Conservation (phyloP, 2,888 invertebrate species). For the Tetramorium bicarinatum region DNA sequence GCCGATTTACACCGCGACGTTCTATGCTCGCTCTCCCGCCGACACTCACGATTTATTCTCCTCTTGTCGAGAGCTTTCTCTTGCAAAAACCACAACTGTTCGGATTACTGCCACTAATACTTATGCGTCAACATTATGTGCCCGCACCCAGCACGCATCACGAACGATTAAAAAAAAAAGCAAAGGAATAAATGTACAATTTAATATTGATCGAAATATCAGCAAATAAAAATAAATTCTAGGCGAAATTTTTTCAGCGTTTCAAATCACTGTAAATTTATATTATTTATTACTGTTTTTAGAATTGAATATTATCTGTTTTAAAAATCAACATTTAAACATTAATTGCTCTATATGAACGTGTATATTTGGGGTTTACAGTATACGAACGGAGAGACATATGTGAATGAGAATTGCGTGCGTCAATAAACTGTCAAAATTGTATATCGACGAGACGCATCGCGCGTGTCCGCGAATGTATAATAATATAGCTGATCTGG, state of each 20-base stretch:
- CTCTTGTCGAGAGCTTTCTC: not conserved
- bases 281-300: conserved; percentile 3
- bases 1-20: conserved; percentile 11
- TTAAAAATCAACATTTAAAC: conserved; percentile 15
- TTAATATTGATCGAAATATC: not conserved
- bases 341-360: not conserved
- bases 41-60: not conserved
- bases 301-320: not conserved
- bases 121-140: not conserved
- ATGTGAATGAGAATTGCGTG: conserved; percentile 34
- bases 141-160: not conserved
- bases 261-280: not conserved
- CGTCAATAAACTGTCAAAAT: conserved; percentile 51
- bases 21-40: not conserved
- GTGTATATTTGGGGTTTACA: not conserved
- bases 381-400: not conserved
- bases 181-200: not conserved
- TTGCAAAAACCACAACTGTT: not conserved
- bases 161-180: not conserved
- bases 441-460: conserved; percentile 19
- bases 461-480: conserved; percentile 5
- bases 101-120: not conserved
- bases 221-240: not conserved
- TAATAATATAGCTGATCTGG: conserved; percentile 46
- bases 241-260: not conserved